These are phyloP conservation scores for Drosophila ananassae DNA, from an alignment of 1,140 invertebrate genomes.

Conservation along the genomic window DNA sequence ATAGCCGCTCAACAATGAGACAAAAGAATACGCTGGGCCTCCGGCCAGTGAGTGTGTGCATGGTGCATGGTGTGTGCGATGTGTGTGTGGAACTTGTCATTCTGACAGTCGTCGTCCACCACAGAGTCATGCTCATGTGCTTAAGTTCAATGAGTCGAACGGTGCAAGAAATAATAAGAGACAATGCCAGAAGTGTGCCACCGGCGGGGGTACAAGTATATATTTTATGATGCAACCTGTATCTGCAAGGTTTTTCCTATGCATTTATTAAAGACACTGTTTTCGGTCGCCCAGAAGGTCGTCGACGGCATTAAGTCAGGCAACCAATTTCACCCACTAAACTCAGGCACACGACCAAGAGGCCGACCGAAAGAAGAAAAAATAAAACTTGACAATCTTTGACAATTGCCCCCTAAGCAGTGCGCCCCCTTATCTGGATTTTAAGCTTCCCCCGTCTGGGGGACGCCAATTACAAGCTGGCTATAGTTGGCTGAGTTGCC, in stretches of 20 bases:
- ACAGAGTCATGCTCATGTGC: slow-evolving; percentile 50
- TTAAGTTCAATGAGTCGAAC: slow-evolving; percentile 65
- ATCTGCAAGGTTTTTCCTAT: slow-evolving; percentile 49
- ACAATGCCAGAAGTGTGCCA: slow-evolving; percentile 53
- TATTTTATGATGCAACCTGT: slow-evolving; percentile 51
- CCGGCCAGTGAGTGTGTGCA: slow-evolving; percentile 12
- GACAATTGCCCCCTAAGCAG: slow-evolving; percentile 41
- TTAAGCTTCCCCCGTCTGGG: slow-evolving; percentile 13
- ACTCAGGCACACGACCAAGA: slow-evolving; percentile 52
- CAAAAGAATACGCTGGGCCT: slow-evolving; percentile 56
- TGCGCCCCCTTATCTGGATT: slow-evolving; percentile 4
- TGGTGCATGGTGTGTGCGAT: background rate
- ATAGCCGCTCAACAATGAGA: slow-evolving; percentile 51
- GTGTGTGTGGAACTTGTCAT: slow-evolving; percentile 16
- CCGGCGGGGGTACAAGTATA: slow-evolving; percentile 3
- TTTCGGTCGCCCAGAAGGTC: slow-evolving; percentile 24
- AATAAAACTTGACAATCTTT: slow-evolving; percentile 52
- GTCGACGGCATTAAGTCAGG: slow-evolving; percentile 49
- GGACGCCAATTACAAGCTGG: slow-evolving; percentile 57
- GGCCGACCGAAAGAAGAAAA: slow-evolving; percentile 5
- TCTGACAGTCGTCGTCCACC: slow-evolving; percentile 36
- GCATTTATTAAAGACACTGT: slow-evolving; percentile 48
- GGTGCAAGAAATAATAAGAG: slow-evolving; percentile 43
- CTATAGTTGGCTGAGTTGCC: slow-evolving; percentile 58
- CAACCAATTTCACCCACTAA: slow-evolving; percentile 64